Percentiles rank a stretch among this genome's conserved stretches.
These are phyloP conservation scores for Mus musculus DNA, from an alignment of 2,113 vertebrate genomes.

Conservation along the genomic window DNA sequence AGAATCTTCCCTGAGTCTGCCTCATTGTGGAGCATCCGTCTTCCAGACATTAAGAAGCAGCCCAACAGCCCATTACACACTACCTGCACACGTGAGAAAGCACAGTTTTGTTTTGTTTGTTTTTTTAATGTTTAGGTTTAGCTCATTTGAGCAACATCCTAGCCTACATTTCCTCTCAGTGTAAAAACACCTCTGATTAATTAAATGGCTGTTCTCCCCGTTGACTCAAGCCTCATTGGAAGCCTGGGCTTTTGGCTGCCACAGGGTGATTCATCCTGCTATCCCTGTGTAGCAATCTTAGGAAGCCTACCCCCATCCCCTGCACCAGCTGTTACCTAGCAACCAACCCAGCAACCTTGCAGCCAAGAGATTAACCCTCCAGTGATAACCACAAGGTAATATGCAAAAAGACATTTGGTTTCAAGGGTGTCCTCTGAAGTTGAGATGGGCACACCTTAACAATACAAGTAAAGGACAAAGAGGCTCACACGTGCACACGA, in stretches of 20 bases:
- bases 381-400: slow-evolving; percentile 63
- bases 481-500: not conserved
- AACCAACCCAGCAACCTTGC: slow-evolving; percentile 88
- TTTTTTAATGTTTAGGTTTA: not conserved
- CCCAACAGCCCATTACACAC: not conserved
- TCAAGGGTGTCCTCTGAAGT: slow-evolving; percentile 65
- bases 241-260: slow-evolving; percentile 53
- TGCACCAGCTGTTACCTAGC: slow-evolving; percentile 88
- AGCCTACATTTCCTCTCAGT: slow-evolving; percentile 43
- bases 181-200: slow-evolving; percentile 67
- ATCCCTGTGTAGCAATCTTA: slow-evolving; percentile 67
- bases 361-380: slow-evolving; percentile 81
- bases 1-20: slow-evolving; percentile 73
- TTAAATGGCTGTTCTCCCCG: slow-evolving; percentile 47
- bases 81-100: not conserved
- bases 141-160: slow-evolving; percentile 67
- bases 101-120: not conserved
- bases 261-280: slow-evolving; percentile 69
- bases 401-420: slow-evolving; percentile 71
- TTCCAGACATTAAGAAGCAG: slow-evolving; percentile 50
- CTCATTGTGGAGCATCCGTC: slow-evolving; percentile 45
- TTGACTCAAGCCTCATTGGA: slow-evolving; percentile 42
- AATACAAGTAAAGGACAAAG: slow-evolving; percentile 9
- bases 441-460: not conserved
- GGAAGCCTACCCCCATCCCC: slow-evolving; percentile 75